Conservation (phyloP, 2,888 invertebrate genomes). For the Isotomurus palustris region DNA sequence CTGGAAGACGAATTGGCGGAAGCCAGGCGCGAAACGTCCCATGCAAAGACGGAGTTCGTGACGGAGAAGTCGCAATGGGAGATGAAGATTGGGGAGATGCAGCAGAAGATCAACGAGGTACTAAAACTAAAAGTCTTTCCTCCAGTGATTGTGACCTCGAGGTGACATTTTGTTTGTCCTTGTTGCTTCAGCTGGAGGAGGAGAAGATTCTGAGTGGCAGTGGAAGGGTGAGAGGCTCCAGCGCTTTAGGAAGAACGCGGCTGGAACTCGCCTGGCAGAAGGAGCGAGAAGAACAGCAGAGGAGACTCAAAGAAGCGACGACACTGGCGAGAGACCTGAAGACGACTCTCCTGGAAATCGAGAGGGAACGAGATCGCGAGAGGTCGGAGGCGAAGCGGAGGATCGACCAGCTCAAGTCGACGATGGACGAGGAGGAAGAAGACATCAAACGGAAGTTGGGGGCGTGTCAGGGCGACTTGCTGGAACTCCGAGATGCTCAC, state of each 20-base stretch:
- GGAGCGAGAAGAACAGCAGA: slow-evolving; percentile 84
- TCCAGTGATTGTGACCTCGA: background rate
- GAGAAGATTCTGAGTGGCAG: slow-evolving; percentile 72
- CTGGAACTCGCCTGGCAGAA: slow-evolving; percentile 92
- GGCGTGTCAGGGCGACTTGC: slow-evolving; percentile 59
- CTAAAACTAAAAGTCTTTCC: background rate
- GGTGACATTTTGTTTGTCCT: background rate
- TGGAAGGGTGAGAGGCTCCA: slow-evolving; percentile 79
- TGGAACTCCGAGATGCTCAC: slow-evolving; percentile 85
- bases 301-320: slow-evolving; percentile 83
- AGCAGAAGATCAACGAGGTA: slow-evolving; percentile 78
- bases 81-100: slow-evolving; percentile 80
- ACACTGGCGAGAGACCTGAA: slow-evolving; percentile 80
- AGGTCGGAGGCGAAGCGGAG: slow-evolving; percentile 78
- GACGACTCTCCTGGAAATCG: slow-evolving; percentile 83
- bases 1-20: slow-evolving; percentile 86
- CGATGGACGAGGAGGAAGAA: slow-evolving; percentile 81
- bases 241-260: slow-evolving; percentile 65
- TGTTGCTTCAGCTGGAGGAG: slow-evolving; percentile 65
- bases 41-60: slow-evolving; percentile 81
- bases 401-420: slow-evolving; percentile 75
- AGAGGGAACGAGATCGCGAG: slow-evolving; percentile 84
- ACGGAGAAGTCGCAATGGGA: slow-evolving; percentile 82
- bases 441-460: slow-evolving; percentile 77
- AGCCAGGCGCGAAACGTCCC: slow-evolving; percentile 72